These are phyloP conservation scores for Diadromus collaris DNA, from an alignment of 2,888 invertebrate species.

Conservation along the genomic window DNA sequence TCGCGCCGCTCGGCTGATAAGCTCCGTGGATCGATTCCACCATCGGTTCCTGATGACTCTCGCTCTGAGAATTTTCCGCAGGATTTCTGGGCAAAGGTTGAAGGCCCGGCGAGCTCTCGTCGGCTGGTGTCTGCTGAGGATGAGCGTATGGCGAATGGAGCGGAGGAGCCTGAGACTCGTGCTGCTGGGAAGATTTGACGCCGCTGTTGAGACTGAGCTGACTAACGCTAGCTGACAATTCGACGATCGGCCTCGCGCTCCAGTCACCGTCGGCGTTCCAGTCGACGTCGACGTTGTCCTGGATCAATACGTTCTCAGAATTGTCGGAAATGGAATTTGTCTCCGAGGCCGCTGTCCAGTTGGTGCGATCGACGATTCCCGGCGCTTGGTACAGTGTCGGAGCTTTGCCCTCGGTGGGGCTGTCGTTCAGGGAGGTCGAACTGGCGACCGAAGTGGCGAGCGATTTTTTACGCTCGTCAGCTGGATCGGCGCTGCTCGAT, in stretches of 20 bases:
- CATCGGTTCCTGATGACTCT: conserved; percentile 18
- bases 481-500: conserved; percentile 62
- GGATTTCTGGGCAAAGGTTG: conserved; percentile 20
- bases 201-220: conserved; percentile 70
- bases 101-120: neutral
- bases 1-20: conserved; percentile 47
- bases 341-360: conserved; percentile 47
- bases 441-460: conserved; percentile 65
- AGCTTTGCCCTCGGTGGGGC: conserved; percentile 59
- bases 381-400: conserved; percentile 48
- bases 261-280: conserved; percentile 67
- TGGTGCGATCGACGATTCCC: conserved; percentile 30
- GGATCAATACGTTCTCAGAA: conserved; percentile 60
- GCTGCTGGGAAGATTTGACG: conserved; percentile 44
- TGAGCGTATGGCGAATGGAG: conserved; percentile 1
- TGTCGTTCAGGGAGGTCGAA: conserved; percentile 68
- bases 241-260: conserved; percentile 58
- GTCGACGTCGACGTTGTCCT: conserved; percentile 67
- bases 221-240: conserved; percentile 66
- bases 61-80: conserved; percentile 34
- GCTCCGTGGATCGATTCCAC: conserved; percentile 28
- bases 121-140: conserved; percentile 11
- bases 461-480: conserved; percentile 70
- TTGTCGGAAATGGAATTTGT: conserved; percentile 57
- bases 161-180: neutral